Percentiles rank a stretch among this genome's conserved stretches.
These are phyloP conservation scores for Sisyra terminalis DNA, from an alignment of 2,888 invertebrate species.

Conservation along the genomic window DNA sequence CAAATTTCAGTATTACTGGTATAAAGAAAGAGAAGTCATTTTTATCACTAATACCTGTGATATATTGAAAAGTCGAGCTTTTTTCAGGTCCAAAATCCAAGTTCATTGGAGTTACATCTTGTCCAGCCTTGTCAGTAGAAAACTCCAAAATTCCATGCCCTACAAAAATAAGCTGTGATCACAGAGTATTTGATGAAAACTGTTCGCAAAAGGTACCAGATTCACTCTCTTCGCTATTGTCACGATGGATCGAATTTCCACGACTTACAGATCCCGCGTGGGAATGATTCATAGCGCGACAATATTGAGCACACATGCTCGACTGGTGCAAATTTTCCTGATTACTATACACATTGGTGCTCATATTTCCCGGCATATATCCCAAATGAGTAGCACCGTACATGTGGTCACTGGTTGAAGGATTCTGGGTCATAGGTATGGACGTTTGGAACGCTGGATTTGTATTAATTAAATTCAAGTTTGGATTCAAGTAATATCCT, in stretches of 20 bases:
- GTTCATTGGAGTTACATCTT: conserved; percentile 75
- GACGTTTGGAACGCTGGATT: not conserved
- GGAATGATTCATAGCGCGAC: conserved; percentile 12
- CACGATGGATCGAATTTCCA: conserved; percentile 24
- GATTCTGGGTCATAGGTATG: not conserved
- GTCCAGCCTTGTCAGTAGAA: conserved; percentile 72
- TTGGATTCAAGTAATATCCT: conserved; percentile 5
- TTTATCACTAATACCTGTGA: conserved; percentile 40
- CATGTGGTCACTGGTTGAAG: too few species aligned
- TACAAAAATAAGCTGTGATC: conserved; percentile 15
- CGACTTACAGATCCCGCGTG: conserved; percentile 24
- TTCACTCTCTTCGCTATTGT: conserved; percentile 31
- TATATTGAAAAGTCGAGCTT: conserved; percentile 56
- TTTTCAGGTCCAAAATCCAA: conserved; percentile 56
- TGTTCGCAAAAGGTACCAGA: conserved; percentile 19
- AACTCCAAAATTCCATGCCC: conserved; percentile 68
- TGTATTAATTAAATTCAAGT: not conserved
- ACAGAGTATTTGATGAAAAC: too few species aligned
- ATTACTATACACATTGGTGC: not conserved
- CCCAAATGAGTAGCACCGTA: too few species aligned
- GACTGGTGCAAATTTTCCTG: not conserved
- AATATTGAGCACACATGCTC: conserved; percentile 1
- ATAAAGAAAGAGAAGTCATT: too few species aligned
- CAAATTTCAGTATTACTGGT: too few species aligned
- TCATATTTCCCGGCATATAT: too few species aligned